A percentile compares a stretch with the other conserved stretches of the same genome.
These are phyloP conservation scores for Timandra comae DNA, from an alignment of 2,888 invertebrate species.

Conservation along the genomic window DNA sequence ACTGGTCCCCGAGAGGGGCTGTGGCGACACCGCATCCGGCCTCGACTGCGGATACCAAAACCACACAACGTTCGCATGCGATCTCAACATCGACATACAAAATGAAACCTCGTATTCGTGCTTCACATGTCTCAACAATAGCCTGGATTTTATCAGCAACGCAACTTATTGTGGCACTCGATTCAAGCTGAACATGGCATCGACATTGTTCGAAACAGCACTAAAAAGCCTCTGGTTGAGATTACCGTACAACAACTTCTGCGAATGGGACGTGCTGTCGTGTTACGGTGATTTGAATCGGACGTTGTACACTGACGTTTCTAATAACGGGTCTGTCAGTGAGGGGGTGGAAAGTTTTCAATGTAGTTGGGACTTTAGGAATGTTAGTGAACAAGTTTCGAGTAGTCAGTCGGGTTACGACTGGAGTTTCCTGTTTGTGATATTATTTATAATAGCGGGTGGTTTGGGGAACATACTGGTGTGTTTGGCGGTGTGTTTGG, in stretches of 20 bases:
- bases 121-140: conserved; percentile 43
- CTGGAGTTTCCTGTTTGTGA: conserved; percentile 90
- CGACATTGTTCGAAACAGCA: conserved; percentile 58
- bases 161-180: conserved; percentile 52
- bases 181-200: conserved; percentile 60
- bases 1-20: conserved; percentile 40
- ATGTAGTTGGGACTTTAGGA: conserved; percentile 54
- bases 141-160: conserved; percentile 46
- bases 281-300: conserved; percentile 52
- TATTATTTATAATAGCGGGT: conserved; percentile 91
- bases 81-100: conserved; percentile 57
- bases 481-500: conserved; percentile 93
- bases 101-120: conserved; percentile 69
- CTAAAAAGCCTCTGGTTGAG: conserved; percentile 59
- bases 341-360: conserved; percentile 45
- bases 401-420: conserved; percentile 72
- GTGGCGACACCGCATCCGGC: conserved; percentile 40
- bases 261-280: conserved; percentile 49
- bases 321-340: conserved; percentile 31
- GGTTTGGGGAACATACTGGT: conserved; percentile 95
- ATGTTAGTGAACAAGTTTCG: conserved; percentile 34
- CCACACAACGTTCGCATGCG: conserved; percentile 39
- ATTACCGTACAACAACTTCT: conserved; percentile 46
- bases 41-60: conserved; percentile 40
- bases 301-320: conserved; percentile 52